These are phyloP conservation scores for Eupithecia vulgata DNA, from an alignment of 2,888 invertebrate species.

Conservation along the genomic window DNA sequence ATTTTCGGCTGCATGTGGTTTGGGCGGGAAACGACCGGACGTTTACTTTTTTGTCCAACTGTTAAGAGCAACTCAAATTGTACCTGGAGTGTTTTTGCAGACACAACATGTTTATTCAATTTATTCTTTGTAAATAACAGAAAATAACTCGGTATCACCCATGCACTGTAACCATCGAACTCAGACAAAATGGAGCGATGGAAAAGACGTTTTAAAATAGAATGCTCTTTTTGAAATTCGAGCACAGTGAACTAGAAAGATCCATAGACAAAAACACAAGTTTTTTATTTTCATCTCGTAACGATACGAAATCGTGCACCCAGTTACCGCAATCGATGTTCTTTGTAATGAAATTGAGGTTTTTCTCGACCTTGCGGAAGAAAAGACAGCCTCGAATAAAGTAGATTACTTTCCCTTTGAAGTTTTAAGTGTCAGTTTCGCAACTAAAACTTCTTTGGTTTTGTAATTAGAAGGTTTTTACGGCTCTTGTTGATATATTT, in stretches of 20 bases:
- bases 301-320: conserved; percentile 50
- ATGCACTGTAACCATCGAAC: conserved; percentile 21
- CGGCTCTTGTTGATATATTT: conserved; percentile 26
- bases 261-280: conserved; percentile 44
- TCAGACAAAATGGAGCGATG: neutral
- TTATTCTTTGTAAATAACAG: conserved; percentile 41
- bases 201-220: conserved; percentile 8
- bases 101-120: conserved; percentile 45
- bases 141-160: neutral
- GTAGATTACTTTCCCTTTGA: conserved; percentile 65
- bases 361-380: conserved; percentile 59
- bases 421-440: conserved; percentile 57
- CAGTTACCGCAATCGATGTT: conserved; percentile 56
- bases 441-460: conserved; percentile 57
- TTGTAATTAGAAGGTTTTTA: conserved; percentile 54
- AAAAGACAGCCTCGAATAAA: conserved; percentile 52
- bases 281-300: conserved; percentile 50
- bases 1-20: conserved; percentile 68
- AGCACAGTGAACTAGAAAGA: conserved; percentile 39
- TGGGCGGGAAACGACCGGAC: conserved; percentile 68
- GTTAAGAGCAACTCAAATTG: conserved; percentile 74
- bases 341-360: conserved; percentile 61
- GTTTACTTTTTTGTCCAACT: conserved; percentile 60
- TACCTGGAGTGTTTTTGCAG: conserved; percentile 54
- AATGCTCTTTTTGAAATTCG: conserved; percentile 37